Evolutionary conservation across 2,888 invertebrate species (phyloP), one percentile per base, ranked within the genome.

Genomic region (Esperia sulphurella): DNA sequence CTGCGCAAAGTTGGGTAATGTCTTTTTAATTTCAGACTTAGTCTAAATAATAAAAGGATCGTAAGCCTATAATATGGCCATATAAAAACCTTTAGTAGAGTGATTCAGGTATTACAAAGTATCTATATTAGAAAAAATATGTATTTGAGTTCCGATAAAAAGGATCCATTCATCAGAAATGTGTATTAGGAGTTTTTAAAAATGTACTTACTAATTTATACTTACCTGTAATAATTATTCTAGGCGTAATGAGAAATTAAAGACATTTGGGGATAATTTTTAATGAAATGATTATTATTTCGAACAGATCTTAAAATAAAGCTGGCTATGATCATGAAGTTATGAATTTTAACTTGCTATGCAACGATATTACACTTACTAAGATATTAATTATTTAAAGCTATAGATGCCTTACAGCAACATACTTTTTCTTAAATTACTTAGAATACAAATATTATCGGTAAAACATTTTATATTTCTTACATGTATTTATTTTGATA

Each of bases 241-340:
- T 35, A 35, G 35, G 21, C 2, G 8, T 35, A n/a, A n/a, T 41
- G 10, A 33, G 52, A 46, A 52, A 52, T 48, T 40, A 52, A 41
- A 48, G 46, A 42, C 44, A 41, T 44, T 29, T 12, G n/a, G 53
- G 49, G 53, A 58, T 68, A 66, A 73, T 54, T 55, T 81, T 77
- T 79, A 73, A 66, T 75, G 52, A 61, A 77, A 72, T 74, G 58
- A 69, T 70, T 60, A 58, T 68, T 69, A 75, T 67, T 70, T 71
- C 71, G 76, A 80, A 69, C 68, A 72, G 67, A 73, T 70, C 69
- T 71, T 75, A 72, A 63, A 69, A 61, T 66, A 68, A 77, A 79
- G 79, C 63, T 50, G 55, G 72, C 75, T 74, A 59, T 65, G 53
- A 49, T 59, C 43, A 56, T 54, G 58, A 55, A 61, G 61, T 61